These are phyloP conservation scores for Petrosia ficiformis DNA, from an alignment of 37 sponge, comb jelly and placozoan genomes.

Conservation along the genomic window DNA sequence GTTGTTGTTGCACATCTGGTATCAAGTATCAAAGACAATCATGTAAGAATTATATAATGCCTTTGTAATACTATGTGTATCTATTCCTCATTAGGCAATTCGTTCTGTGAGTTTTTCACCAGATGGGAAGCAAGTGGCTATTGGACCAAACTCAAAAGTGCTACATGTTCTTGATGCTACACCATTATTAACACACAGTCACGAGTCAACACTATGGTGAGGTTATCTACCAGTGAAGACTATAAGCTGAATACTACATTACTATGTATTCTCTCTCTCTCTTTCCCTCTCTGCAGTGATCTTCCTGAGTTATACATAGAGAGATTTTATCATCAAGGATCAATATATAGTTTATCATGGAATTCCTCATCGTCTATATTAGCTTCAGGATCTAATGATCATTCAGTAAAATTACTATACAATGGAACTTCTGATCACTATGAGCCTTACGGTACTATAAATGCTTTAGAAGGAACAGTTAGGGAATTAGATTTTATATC, in stretches of 20 bases:
- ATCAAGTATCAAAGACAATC: slow-evolving; percentile 32
- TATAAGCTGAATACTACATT: neutral
- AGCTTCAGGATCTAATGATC: slow-evolving; percentile 94
- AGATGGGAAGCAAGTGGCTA: slow-evolving; percentile 67
- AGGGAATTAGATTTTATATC: slow-evolving; percentile 69
- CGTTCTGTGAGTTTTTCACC: slow-evolving; percentile 75
- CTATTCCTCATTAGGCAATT: slow-evolving; percentile 43
- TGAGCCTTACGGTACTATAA: neutral
- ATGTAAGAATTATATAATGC: slow-evolving; percentile 25
- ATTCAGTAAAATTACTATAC: slow-evolving; percentile 58
- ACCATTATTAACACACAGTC: slow-evolving; percentile 26
- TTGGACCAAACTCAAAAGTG: slow-evolving; percentile 88
- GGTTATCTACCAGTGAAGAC: neutral
- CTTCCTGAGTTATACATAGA: slow-evolving; percentile 17
- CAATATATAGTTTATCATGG: slow-evolving; percentile 93
- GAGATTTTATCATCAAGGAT: slow-evolving; percentile 78
- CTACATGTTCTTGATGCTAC: slow-evolving; percentile 72
- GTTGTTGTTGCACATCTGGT: slow-evolving; percentile 10
- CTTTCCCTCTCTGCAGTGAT: neutral
- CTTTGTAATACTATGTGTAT: neutral
- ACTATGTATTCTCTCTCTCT: neutral
- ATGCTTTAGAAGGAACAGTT: slow-evolving; percentile 60
- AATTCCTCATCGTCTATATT: slow-evolving; percentile 50
- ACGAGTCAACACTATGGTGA: no score
- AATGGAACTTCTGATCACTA: neutral